A percentile compares a stretch with the other conserved stretches of the same genome.
These are phyloP conservation scores for Nomada ruficornis DNA, from an alignment of 2,888 invertebrate species.

Conservation along the genomic window DNA sequence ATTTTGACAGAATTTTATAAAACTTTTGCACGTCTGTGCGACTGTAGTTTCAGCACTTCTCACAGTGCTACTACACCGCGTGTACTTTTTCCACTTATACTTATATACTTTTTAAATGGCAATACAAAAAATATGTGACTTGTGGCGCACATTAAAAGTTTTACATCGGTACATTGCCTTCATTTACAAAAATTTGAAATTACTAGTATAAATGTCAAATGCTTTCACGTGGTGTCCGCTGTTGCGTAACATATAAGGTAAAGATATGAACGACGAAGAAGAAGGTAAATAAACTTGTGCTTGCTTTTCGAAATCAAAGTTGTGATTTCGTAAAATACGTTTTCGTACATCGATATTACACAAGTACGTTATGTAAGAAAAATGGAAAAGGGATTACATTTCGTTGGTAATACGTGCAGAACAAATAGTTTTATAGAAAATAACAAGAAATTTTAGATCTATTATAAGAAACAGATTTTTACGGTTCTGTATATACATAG, in stretches of 20 bases:
- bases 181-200: too few relatives aligned
- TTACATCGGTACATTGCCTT: too few relatives aligned
- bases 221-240: conserved; percentile 4
- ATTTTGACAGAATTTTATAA: neutral
- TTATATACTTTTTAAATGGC: too few relatives aligned
- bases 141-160: too few relatives aligned
- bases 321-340: neutral
- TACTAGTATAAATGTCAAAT: neutral
- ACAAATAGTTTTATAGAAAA: neutral
- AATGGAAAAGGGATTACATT: neutral
- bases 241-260: conserved; percentile 28
- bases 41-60: too few relatives aligned
- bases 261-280: neutral
- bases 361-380: neutral
- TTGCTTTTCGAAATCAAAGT: conserved; percentile 2
- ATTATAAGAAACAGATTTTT: too few relatives aligned
- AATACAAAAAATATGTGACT: too few relatives aligned
- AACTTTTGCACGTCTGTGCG: too few relatives aligned
- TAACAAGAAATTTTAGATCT: neutral
- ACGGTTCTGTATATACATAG: too few relatives aligned
- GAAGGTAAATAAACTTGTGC: neutral
- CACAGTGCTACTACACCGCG: too few relatives aligned
- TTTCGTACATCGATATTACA: neutral
- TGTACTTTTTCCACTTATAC: too few relatives aligned
- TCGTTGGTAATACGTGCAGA: too few relatives aligned